Base-by-base conservation (phyloP, 2,888 invertebrate genomes). In the Hirtodrosophila trivittata region DNA sequence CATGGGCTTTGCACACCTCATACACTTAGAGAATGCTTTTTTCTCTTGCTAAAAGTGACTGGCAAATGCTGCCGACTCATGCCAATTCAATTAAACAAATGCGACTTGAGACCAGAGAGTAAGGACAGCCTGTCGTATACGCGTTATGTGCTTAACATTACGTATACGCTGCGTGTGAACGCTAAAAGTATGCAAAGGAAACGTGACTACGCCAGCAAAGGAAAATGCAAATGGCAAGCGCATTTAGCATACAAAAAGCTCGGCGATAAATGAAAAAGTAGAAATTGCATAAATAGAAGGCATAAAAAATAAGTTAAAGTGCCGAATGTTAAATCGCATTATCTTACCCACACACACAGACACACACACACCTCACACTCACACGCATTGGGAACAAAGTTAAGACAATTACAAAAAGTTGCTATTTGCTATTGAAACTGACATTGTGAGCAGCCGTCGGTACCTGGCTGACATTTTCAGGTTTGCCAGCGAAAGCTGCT, bases 71-170 rank as follows among this genome's bases (percentile, higher is more conserved):
- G 51, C 21, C 57, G 33, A 58, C 68, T 77, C 77, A 62, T 65
- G 50, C 66, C 73, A 73, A 82, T 80, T 80, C 74, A 84, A 80
- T 80, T 80, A 81, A 80, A 67, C 67, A 67, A 70, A 76, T 68
- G 72, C 56, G 55, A 18, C 35, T 13, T 62, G 38, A 58, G 39
- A 46, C 55, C 41, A 10, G 41, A 54, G 47, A 6, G 13, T 12
- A 33, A 42, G 39, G 55, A 54, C 50, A 51, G 28, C 18, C 2
- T 38, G 9, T 42, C 18, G 33, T 16, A 13, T 9, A 45, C 66
- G 35, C 38, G 41, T 57, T 59, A 74, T 62, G 64, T 75, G 69
- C 75, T 60, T 46, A 56, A 64, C 50, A 68, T 71, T 57, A 52
- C 25, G 50, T 41, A 69, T 56, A 41, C 56, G 52, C 38, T 21